Evolutionary conservation across 53 echinoderm and acorn worm genomes (phyloP), one percentile per base, ranked within the genome.

Genomic region (Holothuria leucospilota): DNA sequence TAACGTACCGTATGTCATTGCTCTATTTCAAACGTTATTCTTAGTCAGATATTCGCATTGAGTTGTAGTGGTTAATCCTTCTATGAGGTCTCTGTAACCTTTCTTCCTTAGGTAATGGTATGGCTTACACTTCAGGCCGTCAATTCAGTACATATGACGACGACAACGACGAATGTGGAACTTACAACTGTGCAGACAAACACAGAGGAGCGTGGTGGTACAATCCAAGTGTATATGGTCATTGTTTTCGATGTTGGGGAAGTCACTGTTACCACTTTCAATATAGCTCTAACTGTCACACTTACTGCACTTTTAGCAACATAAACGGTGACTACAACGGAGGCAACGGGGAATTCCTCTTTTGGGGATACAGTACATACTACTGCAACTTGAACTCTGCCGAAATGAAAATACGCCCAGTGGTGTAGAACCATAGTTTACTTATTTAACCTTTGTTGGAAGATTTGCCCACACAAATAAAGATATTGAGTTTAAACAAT

Each of bases 201-300:
- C 72, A 72, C 41, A 16, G 72, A 16, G 49, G 72, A 28, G 72
- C 46, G 21, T 72, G 72, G 72, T 72, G 72, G 72, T 49, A 72
- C 24, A 39, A n/a, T 20, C 38, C 38, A 9, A 29, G 0, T 38
- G 1, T 2, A 2, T 34, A 34, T 34, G 34, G 34, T 34, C 6
- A 34, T 70, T 70, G 71, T 34, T 30, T 21, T 13, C 0, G 18
- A 18, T 70, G 71, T 70, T 11, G 41, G 3, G 34, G 20, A 39
- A 70, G 71, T 21, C 5, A 10, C 41, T 70, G 71, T 34, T 70
- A 38, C 20, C 71, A 41, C 20, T 70, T 70, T 34, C 71, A 70
- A 20, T 70, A 70, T 41, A 70, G 71, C 6, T 8, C 39, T 41
- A 70, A 29, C 40, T 72, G 72, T 12, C 72, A 41, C 20, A 18